phyloP scores from a whole-genome alignment of 2,797 vertebrate genomes.

The Tauraco hartlaubi region DNA sequence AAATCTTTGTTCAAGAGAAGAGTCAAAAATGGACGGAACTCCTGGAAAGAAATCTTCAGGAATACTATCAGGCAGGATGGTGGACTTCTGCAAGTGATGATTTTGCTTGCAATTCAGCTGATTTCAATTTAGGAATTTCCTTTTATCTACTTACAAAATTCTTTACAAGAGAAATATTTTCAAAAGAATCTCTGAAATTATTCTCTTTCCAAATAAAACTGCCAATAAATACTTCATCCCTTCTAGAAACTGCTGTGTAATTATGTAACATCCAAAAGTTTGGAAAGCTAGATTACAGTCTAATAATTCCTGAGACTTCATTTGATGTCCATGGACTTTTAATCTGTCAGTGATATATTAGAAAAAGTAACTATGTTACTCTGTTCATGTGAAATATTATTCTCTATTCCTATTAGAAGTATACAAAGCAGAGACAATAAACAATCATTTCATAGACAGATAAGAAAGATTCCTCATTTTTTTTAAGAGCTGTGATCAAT shows the following conservation, averaged over 20 bases:
- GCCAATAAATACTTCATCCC: background rate
- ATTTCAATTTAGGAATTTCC: background rate
- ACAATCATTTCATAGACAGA: background rate
- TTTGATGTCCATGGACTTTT: background rate
- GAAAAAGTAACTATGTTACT: background rate
- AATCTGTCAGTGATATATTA: background rate
- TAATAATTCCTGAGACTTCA: background rate
- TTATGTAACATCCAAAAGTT: background rate
- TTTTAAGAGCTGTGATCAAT: background rate
- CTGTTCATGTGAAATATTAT: background rate
- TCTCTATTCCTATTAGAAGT: background rate
- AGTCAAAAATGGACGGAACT: background rate
- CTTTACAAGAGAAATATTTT: background rate
- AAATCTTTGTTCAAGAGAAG: background rate
- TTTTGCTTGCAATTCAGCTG: background rate
- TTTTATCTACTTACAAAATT: background rate
- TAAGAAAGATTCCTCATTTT: background rate
- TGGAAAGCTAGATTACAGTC: background rate
- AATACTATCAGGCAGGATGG: background rate
- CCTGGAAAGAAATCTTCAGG: background rate
- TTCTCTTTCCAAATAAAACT: background rate
- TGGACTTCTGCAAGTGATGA: background rate
- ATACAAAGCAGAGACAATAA: background rate
- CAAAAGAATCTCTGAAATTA: background rate
- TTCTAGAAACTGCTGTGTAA: background rate